phyloP scores from a whole-genome alignment of 1,140 invertebrate species.

The Hylaeus anthracinus region DNA sequence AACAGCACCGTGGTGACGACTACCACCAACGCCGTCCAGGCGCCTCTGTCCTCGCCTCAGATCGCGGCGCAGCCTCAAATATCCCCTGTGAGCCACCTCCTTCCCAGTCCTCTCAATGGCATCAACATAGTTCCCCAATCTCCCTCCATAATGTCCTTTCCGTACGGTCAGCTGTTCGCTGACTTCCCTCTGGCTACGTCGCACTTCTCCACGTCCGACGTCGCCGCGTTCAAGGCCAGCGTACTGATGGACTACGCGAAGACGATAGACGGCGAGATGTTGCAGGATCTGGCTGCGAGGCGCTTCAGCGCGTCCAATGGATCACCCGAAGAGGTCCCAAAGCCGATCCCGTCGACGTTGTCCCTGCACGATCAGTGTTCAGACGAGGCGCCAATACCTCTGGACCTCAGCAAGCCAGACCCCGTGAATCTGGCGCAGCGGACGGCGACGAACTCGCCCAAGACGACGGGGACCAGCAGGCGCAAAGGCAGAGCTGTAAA shows the following conservation, averaged over 20 bases:
- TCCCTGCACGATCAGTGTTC: too few species aligned
- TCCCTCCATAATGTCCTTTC: conserved; percentile 18
- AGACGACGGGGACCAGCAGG: conserved; percentile 82
- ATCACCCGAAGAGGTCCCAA: background rate
- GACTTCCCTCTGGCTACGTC: conserved; percentile 43
- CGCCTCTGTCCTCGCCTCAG: background rate
- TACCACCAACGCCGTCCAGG: background rate
- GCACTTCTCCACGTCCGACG: background rate
- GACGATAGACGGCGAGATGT: background rate
- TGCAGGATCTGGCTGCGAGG: background rate
- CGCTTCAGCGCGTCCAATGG: background rate
- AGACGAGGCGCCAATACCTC: background rate
- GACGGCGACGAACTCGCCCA: conserved; percentile 26
- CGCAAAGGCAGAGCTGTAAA: conserved; percentile 91
- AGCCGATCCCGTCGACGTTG: background rate
- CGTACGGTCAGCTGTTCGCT: conserved; percentile 57
- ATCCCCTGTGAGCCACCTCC: conserved; percentile 2
- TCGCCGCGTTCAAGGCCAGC: too few species aligned
- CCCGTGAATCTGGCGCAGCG: background rate
- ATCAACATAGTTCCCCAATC: background rate
- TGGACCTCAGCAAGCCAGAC: conserved; percentile 82
- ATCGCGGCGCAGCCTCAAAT: background rate
- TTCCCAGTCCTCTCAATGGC: conserved; percentile 5
- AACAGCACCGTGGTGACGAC: conserved; percentile 43
- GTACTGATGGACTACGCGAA: conserved; percentile 47